phyloP scores from a whole-genome alignment of 2,888 invertebrate genomes.

The Rhamnusium bicolor region DNA sequence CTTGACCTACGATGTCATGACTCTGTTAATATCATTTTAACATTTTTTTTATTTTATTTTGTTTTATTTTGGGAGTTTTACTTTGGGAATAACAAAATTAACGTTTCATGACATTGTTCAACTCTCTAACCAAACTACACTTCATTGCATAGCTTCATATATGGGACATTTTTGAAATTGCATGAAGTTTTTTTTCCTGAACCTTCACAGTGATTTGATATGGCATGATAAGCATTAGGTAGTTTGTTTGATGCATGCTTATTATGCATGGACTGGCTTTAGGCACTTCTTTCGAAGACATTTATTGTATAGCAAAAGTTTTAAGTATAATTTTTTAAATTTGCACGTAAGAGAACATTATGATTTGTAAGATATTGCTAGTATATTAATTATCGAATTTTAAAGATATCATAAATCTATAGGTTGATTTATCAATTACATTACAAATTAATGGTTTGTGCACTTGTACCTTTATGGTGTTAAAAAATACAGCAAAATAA shows the following conservation, averaged over 20 bases:
- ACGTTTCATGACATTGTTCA: constrained; percentile 56
- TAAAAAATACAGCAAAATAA: too few species aligned
- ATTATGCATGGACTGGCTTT: not conserved
- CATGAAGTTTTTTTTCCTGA: constrained; percentile 28
- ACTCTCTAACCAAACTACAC: constrained; percentile 64
- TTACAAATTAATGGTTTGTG: too few species aligned
- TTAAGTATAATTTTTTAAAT: not conserved
- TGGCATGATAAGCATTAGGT: constrained; percentile 13
- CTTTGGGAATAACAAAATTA: constrained; percentile 37
- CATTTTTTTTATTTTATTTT: not conserved
- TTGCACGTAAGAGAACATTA: not conserved
- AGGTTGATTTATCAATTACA: too few species aligned
- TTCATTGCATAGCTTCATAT: constrained; percentile 69
- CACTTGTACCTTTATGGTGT: too few species aligned
- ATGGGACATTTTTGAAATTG: constrained; percentile 48
- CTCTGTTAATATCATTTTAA: constrained; percentile 30
- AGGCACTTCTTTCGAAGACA: not conserved
- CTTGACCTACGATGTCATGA: constrained; percentile 44
- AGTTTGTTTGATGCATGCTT: not conserved
- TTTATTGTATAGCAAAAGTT: not conserved
- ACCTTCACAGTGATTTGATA: not conserved
- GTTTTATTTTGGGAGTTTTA: constrained; percentile 2
- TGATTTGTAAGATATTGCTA: not conserved
- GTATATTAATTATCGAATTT: not conserved
- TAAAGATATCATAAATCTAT: too few species aligned